Conservation (phyloP, 2,888 invertebrate genomes). For the Anthoptus insignis region DNA sequence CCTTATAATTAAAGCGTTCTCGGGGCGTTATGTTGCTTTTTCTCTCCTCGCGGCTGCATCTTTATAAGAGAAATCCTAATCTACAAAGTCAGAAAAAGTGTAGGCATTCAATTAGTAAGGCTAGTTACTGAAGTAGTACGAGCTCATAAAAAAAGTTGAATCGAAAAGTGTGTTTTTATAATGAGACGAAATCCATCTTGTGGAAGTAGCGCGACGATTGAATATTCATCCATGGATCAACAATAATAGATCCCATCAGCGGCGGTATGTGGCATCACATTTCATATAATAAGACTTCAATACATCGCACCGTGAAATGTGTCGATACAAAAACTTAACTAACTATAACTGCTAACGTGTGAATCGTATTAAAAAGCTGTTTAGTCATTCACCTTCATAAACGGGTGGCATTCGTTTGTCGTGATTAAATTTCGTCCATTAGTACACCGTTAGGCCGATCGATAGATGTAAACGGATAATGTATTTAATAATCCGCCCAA, state of each 20-base stretch:
- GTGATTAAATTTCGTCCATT: slow-evolving; percentile 86
- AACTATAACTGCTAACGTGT: slow-evolving; percentile 86
- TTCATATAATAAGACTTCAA: slow-evolving; percentile 85
- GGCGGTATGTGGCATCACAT: slow-evolving; percentile 83
- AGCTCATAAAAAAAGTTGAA: slow-evolving; percentile 58
- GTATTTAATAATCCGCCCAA: slow-evolving; percentile 77
- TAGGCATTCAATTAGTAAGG: slow-evolving; percentile 39
- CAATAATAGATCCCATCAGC: slow-evolving; percentile 85
- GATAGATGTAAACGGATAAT: slow-evolving; percentile 74
- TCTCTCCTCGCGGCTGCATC: slow-evolving; percentile 43
- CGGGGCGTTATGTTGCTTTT: slow-evolving; percentile 40
- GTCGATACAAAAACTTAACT: slow-evolving; percentile 85
- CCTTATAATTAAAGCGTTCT: slow-evolving; percentile 77
- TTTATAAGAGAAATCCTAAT: slow-evolving; percentile 39
- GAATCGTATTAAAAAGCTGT: slow-evolving; percentile 87
- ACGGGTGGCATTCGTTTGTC: slow-evolving; percentile 86
- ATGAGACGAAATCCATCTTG: slow-evolving; percentile 65
- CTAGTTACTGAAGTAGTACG: slow-evolving; percentile 37
- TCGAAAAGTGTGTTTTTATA: slow-evolving; percentile 67
- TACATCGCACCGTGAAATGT: slow-evolving; percentile 86
- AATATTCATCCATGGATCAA: slow-evolving; percentile 86
- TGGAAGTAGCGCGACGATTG: slow-evolving; percentile 79
- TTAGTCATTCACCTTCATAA: slow-evolving; percentile 85
- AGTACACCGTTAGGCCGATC: slow-evolving; percentile 78
- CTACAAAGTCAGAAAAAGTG: slow-evolving; percentile 33